A percentile compares a stretch with the other conserved stretches of the same genome.
phyloP scores from a whole-genome alignment of 1,140 invertebrate species.

The Apis florea region DNA sequence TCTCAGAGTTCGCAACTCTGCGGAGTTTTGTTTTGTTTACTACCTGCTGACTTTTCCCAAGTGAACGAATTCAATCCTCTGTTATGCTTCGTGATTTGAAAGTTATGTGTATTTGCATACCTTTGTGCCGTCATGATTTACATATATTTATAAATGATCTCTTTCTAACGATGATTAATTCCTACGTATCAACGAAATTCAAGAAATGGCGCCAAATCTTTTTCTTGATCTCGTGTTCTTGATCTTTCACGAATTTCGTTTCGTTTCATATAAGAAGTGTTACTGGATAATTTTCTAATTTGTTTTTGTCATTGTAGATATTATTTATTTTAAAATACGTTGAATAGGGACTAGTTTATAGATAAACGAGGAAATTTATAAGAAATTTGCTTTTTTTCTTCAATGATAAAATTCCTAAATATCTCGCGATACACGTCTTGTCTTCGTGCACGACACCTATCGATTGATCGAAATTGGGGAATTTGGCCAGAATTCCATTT shows the following conservation, averaged over 20 bases:
- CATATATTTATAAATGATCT: neutral
- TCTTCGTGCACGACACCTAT: neutral
- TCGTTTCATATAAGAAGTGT: no score
- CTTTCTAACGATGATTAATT: neutral
- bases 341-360: conserved; percentile 19
- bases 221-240: neutral
- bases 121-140: no score
- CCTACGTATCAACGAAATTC: no score
- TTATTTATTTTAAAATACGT: neutral
- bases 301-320: neutral
- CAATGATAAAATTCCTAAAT: neutral
- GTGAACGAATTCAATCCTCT: neutral
- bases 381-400: neutral
- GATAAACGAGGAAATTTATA: no score
- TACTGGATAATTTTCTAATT: neutral
- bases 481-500: neutral
- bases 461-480: neutral
- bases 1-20: no score
- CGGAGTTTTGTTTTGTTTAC: neutral
- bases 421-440: neutral
- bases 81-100: neutral
- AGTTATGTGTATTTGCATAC: no score
- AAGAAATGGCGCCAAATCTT: neutral
- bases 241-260: neutral
- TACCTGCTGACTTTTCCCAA: neutral